Percentiles rank a stretch among this genome's conserved stretches.
phyloP scores from a whole-genome alignment of 2,797 vertebrate genomes.

The Sparus aurata region DNA sequence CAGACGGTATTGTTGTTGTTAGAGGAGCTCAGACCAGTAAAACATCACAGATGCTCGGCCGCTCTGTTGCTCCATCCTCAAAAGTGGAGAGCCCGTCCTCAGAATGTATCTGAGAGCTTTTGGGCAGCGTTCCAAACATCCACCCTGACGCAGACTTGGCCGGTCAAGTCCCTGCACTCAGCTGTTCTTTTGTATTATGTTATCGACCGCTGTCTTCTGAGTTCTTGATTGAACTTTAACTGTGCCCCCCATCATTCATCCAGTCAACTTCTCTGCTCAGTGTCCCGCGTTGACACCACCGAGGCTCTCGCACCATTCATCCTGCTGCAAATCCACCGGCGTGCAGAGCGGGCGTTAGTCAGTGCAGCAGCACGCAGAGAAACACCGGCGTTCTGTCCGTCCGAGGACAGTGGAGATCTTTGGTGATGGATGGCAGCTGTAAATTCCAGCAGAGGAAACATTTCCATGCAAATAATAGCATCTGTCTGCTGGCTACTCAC shows the following conservation, averaged over 20 bases:
- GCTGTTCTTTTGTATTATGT: conserved; percentile 13
- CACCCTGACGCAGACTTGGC: neutral
- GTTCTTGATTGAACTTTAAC: conserved; percentile 29
- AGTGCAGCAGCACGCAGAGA: conserved; percentile 3
- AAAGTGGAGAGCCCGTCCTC: neutral
- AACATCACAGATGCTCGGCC: conserved; percentile 3
- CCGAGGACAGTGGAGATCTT: conserved; percentile 36
- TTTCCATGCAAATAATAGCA: conserved; percentile 79
- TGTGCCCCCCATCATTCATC: conserved; percentile 33
- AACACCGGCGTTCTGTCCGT: conserved; percentile 3
- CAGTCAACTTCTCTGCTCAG: conserved; percentile 18
- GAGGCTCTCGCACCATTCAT: conserved; percentile 29
- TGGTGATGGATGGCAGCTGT: conserved; percentile 71
- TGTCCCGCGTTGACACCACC: conserved; percentile 25
- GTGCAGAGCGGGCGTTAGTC: conserved; percentile 26
- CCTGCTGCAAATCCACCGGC: conserved; percentile 11
- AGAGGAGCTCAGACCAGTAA: neutral
- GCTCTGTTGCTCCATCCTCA: neutral
- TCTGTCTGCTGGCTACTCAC: conserved; percentile 69
- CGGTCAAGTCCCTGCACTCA: neutral
- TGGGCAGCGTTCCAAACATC: conserved; percentile 6
- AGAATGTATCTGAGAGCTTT: conserved; percentile 6
- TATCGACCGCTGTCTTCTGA: conserved; percentile 21
- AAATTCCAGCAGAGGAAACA: conserved; percentile 66
- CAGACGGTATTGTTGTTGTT: neutral